Conservation (phyloP, 2,888 invertebrate genomes). For the Rhagium mordax region DNA sequence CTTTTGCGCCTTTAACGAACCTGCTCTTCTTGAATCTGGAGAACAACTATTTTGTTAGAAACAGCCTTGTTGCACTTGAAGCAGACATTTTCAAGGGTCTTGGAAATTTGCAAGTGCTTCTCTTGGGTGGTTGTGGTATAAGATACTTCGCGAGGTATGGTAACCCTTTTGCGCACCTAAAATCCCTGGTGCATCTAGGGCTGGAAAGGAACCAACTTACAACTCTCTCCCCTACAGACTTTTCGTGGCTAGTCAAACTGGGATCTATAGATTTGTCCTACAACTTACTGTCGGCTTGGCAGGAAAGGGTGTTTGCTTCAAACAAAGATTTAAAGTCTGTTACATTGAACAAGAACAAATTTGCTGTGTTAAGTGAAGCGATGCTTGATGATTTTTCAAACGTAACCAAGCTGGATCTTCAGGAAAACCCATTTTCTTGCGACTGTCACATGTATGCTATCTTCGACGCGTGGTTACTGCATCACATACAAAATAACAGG, state of each 20-base stretch:
- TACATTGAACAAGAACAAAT: constrained; percentile 72
- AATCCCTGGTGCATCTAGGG: constrained; percentile 71
- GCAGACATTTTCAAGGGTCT: constrained; percentile 72
- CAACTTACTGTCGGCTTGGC: constrained; percentile 73
- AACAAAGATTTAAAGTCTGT: constrained; percentile 69
- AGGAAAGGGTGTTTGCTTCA: constrained; percentile 70
- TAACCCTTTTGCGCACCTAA: constrained; percentile 72
- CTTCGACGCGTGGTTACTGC: constrained; percentile 22
- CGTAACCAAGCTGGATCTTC: constrained; percentile 70
- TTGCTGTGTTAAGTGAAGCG: constrained; percentile 72
- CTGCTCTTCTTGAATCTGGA: constrained; percentile 73
- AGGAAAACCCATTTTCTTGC: constrained; percentile 74
- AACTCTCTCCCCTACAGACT: constrained; percentile 68
- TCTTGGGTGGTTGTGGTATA: constrained; percentile 72
- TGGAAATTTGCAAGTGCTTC: constrained; percentile 70
- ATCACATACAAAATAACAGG: neutral
- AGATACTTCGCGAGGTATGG: constrained; percentile 68
- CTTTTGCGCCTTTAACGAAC: constrained; percentile 70
- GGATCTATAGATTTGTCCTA: constrained; percentile 72
- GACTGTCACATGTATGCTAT: constrained; percentile 67
- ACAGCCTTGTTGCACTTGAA: constrained; percentile 39
- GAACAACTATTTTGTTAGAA: constrained; percentile 71
- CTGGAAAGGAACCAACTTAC: constrained; percentile 72
- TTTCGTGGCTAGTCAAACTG: constrained; percentile 70
- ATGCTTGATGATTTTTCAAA: constrained; percentile 75